phyloP scores from a whole-genome alignment of 1,140 invertebrate species.

The Drosophila erecta region DNA sequence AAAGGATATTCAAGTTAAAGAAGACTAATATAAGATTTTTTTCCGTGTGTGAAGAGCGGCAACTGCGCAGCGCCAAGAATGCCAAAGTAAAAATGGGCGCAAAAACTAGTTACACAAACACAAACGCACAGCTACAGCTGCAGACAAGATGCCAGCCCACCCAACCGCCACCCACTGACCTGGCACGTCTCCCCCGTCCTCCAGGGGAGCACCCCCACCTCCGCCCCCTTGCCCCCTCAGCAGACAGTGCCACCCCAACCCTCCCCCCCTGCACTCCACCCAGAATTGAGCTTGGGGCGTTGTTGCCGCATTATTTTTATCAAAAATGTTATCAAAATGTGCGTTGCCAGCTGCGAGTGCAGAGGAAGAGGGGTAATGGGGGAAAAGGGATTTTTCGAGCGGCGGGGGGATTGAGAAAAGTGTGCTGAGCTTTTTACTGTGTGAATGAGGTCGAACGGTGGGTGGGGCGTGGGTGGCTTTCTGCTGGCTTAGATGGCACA shows the following conservation, averaged over 20 bases:
- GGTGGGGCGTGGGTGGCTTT: conserved; percentile 17
- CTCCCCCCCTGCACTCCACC: background rate
- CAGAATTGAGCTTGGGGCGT: conserved; percentile 50
- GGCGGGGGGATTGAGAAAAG: conserved; percentile 19
- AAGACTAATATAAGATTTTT: background rate
- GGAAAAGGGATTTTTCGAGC: background rate
- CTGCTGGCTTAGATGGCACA: conserved; percentile 29
- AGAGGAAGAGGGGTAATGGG: background rate
- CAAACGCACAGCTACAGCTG: conserved; percentile 46
- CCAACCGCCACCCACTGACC: conserved; percentile 74
- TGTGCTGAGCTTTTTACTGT: conserved; percentile 38
- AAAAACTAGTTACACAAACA: conserved; percentile 77
- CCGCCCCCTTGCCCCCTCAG: background rate
- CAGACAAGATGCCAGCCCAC: conserved; percentile 60
- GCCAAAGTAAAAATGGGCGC: conserved; percentile 74
- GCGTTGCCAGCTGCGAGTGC: conserved; percentile 70
- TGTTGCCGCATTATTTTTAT: conserved; percentile 80
- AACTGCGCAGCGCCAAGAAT: conserved; percentile 63
- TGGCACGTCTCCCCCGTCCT: conserved; percentile 58
- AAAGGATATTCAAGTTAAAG: background rate
- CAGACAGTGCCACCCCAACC: conserved; percentile 15
- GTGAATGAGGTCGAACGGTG: conserved; percentile 66
- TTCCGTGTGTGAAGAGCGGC: conserved; percentile 56
- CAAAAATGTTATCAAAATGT: conserved; percentile 81
- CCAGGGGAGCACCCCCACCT: background rate